Evolutionary conservation across 2,888 invertebrate species (phyloP).

Genomic region (Brachyptera risi): DNA sequence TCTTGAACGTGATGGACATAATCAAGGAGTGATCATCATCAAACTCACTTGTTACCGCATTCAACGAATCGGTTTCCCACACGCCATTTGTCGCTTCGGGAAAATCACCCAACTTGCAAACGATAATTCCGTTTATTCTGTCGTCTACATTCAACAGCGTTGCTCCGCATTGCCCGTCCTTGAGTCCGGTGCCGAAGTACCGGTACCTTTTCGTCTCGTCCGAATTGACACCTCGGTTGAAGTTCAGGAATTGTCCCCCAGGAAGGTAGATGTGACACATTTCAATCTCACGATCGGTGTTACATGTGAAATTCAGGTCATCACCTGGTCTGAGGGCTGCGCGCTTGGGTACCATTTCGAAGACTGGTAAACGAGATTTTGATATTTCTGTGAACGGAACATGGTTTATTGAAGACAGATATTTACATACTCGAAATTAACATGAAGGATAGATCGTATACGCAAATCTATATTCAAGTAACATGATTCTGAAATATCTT

Average conservation of each 20-base stretch:
- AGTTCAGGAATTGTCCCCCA: neutral
- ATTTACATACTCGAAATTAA: no score
- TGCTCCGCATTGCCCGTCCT: slow-evolving; percentile 3
- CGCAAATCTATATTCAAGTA: no score
- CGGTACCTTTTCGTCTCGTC: neutral
- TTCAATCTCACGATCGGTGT: slow-evolving; percentile 8
- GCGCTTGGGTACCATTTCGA: neutral
- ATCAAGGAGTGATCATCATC: no score
- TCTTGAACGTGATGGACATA: no score
- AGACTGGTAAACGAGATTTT: neutral
- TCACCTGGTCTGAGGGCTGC: neutral
- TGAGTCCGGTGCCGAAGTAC: slow-evolving; percentile 1
- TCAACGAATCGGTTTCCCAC: slow-evolving; percentile 10
- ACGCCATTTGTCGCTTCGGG: slow-evolving; percentile 1
- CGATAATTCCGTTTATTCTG: neutral
- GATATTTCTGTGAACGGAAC: neutral
- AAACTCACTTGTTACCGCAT: neutral
- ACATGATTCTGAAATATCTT: no score
- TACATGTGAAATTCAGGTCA: neutral
- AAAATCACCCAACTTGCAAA: slow-evolving; percentile 1
- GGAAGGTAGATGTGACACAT: slow-evolving; percentile 12
- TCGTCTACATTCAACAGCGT: neutral
- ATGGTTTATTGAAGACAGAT: no score
- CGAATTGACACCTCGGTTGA: neutral
- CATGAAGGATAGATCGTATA: no score